Evolutionary conservation across 2,797 vertebrate genomes (phyloP), one percentile per base, ranked within the genome.

Genomic region (Tragelaphus oryx): DNA sequence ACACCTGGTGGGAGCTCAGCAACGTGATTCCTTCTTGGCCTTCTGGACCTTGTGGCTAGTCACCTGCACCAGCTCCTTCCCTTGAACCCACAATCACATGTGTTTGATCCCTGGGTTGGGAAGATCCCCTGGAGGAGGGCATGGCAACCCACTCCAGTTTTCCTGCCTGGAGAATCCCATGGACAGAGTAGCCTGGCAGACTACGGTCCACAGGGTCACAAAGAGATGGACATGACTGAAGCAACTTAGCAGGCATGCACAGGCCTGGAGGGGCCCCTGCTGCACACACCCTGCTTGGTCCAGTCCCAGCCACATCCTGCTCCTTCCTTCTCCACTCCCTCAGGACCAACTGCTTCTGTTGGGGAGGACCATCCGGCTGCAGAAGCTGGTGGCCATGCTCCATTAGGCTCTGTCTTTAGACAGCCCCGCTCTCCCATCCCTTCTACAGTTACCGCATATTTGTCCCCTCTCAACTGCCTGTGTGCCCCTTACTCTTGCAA

Each of bases 301-400:
- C 48, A 0, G 9, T 28, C 78, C n/a, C 48, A 0, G 13, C 26
- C 5, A 7, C 44, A 0, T 76, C 46, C 17, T 6, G 33, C 33
- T 7, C 13, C 44, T 62, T 37, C 46, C 86, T 33, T 20, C 65
- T 10, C 4, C 12, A 1, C 41, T 33, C 5, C 30, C 33, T 87
- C 62, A 11, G 78, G 92, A 60, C n/a, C 46, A 18, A 28, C 24
- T 10, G 9, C 50, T 37, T 3, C 14, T 2, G 1, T 14, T 6
- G 11, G 41, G 20, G 54, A 12, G 30, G 46, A n/a, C 16, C 6
- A 12, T 8, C 30, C 3, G 2, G 48, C 55, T 33, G 57, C 48
- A 14, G 5, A 13, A 20, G 11, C 30, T 28, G 24, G 37, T 22
- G 41, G 44, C 87, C 30, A 11, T 1, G 28, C 48, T n/a, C 11